Conservation (phyloP, 2,113 vertebrate genomes). For the Phylloscopus trochiloides region DNA sequence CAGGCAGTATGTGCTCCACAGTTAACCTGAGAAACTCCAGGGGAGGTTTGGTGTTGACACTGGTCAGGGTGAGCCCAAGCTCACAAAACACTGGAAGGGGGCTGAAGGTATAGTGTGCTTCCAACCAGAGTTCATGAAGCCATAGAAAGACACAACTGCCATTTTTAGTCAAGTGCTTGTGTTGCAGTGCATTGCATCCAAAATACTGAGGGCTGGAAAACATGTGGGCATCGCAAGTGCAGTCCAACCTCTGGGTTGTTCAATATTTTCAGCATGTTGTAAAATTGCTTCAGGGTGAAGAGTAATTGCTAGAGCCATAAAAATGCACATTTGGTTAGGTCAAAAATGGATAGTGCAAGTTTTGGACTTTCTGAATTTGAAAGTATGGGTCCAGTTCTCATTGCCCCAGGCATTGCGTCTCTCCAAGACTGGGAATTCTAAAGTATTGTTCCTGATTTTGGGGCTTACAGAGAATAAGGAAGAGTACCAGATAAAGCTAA, state of each 20-base stretch:
- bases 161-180: neutral
- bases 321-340: neutral
- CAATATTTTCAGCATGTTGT: neutral
- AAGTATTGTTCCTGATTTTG: neutral
- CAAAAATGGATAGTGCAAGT: neutral
- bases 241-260: neutral
- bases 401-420: neutral
- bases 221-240: neutral
- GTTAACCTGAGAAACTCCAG: neutral
- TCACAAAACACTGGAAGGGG: neutral
- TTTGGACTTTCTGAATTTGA: neutral
- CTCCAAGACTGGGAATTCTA: neutral
- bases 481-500: neutral
- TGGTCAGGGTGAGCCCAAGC: neutral
- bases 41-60: neutral
- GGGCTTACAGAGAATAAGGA: neutral
- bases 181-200: neutral
- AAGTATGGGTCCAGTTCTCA: neutral
- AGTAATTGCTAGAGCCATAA: neutral
- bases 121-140: neutral
- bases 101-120: neutral
- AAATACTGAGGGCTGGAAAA: neutral
- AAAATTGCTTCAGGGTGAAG: neutral
- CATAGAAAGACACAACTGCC: fast-evolving
- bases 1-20: neutral